phyloP scores from a whole-genome alignment of 2,113 vertebrate species.

The Trogon surrucura region DNA sequence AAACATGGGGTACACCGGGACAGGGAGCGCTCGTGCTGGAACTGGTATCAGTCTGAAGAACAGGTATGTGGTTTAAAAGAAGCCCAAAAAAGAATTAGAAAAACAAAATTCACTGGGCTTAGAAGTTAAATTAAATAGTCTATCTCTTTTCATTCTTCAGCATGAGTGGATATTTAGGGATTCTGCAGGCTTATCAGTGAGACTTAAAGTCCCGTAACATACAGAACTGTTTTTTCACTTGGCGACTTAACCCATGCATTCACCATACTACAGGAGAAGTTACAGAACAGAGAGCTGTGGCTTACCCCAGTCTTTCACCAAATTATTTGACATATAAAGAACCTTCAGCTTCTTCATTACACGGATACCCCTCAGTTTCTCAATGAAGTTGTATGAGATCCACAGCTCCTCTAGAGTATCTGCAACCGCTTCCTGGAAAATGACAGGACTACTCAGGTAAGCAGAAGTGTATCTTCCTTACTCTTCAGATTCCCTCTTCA shows the following conservation, averaged over 20 bases:
- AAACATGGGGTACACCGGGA: not conserved
- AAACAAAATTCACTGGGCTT: not conserved
- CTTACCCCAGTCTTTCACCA: conserved; percentile 98
- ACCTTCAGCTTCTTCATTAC: conserved; percentile 92
- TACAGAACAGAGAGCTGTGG: not conserved
- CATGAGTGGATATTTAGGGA: not conserved
- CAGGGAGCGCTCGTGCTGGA: not conserved
- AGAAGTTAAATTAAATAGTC: not conserved
- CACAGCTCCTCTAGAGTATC: conserved; percentile 93
- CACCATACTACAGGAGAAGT: not conserved
- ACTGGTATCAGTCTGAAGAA: not conserved
- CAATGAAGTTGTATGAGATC: conserved; percentile 97
- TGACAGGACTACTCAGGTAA: conserved; percentile 32
- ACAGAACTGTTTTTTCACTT: not conserved
- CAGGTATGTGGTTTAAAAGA: not conserved
- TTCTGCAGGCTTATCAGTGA: not conserved
- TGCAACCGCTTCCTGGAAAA: conserved; percentile 89
- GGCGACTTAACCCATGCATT: not conserved
- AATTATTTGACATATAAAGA: conserved; percentile 98
- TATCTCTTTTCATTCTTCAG: not conserved
- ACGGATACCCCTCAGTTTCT: conserved; percentile 93
- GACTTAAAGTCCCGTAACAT: not conserved
- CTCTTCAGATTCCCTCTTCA: not conserved
- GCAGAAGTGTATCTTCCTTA: not conserved
- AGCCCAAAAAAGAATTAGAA: not conserved